Conservation (phyloP, 1,140 invertebrate genomes). For the Drosophila aff. region DNA sequence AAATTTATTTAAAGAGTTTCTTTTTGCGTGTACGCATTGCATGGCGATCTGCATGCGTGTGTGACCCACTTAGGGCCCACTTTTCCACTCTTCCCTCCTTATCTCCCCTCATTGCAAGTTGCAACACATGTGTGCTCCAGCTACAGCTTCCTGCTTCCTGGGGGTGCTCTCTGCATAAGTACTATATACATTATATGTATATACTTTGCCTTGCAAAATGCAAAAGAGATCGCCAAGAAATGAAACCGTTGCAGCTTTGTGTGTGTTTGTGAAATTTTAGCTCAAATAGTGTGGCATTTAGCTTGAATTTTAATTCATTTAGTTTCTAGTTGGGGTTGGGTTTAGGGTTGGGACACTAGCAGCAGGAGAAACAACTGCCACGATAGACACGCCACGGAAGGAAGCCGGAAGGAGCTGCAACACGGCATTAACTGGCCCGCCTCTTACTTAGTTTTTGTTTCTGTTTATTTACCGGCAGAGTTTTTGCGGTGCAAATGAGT, state of each 20-base stretch:
- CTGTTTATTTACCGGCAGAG: background rate
- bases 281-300: constrained; percentile 22
- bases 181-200: background rate
- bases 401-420: constrained; percentile 21
- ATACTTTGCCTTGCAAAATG: background rate
- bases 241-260: background rate
- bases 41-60: background rate
- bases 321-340: constrained; percentile 38
- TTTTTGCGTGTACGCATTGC: background rate
- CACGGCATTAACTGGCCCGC: constrained; percentile 15
- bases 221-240: background rate
- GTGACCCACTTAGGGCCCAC: constrained; percentile 26
- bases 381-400: constrained; percentile 35
- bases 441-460: background rate
- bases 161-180: constrained; percentile 3
- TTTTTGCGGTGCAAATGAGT: constrained; percentile 41
- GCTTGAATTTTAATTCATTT: constrained; percentile 80
- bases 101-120: background rate
- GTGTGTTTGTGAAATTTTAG: background rate
- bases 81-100: background rate
- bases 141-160: constrained; percentile 19
- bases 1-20: too few species aligned
- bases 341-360: constrained; percentile 10
- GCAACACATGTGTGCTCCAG: constrained; percentile 24
- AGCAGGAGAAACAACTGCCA: constrained; percentile 18